Base-by-base conservation (phyloP, 2,888 invertebrate genomes). In the Drosophila testacea region DNA sequence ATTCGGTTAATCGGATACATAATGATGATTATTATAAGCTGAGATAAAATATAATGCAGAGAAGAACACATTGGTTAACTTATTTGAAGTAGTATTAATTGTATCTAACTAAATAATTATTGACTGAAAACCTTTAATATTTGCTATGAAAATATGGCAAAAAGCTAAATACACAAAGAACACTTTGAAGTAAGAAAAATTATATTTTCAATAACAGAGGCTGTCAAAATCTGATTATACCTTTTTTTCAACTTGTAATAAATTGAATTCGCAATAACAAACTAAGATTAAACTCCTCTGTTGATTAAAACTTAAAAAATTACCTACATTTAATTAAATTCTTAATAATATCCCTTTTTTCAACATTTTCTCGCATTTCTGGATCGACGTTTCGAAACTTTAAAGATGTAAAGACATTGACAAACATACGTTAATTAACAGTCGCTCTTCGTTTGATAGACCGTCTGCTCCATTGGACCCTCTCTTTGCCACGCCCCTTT, bases 361-460 rank as follows among this genome's bases (percentile, higher is more conserved):
- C n/a, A 9, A 7, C 9, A 2, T 32, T 54, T 61, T 38, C 22
- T 16, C 46, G 42, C 9, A 44, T 36, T 36, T 13, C 22, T 27
- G 13, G 27, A 13, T 41, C 13, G 48, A 41, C 42, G 7, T 9
- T 6, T 30, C 38, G 16, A 4, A 22, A 16, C 61, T 55, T 55
- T 46, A 38, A 46, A 11, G 27, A 30, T 32, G 36, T 32, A 27
- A 60, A 46, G 39, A 36, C 50, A 47, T 27, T 36, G 46, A 56
- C 51, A 39, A 46, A 47, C 56, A 50, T 47, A 50, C 38, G 34
- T 73, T 44, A 60, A 73, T 67, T 52, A 75, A 56, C 52, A 64
- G 47, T 55, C 59, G 42, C 36, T 51, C 22, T 52, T 32, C 11
- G 13, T 73, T 74, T 47, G 46, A 51, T 59, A 55, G 36, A 48